Base-by-base conservation (phyloP, 2,113 vertebrate genomes). In the Ictalurus punctatus region DNA sequence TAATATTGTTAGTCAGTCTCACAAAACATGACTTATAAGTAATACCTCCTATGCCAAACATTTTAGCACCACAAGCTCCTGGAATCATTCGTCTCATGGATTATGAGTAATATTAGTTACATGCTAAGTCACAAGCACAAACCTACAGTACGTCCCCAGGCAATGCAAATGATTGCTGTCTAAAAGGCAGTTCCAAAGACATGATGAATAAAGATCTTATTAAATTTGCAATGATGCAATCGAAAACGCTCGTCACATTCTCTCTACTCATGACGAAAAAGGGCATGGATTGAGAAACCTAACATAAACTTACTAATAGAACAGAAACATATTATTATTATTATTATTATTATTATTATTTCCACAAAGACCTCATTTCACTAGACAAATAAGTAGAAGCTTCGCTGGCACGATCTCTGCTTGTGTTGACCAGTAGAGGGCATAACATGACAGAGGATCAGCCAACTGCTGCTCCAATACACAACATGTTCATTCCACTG, bases 401-500 rank as follows among this genome's bases (percentile, higher is more conserved):
- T 44, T 25, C 48, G 9, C 21, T 58, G 27, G 12, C 52, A 86
- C 9, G 44, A 80, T 25, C 56, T 73, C 52, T 73, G 37, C 87
- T 52, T 37, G 37, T 34, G 19, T 30, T 76, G 37, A 74, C 90
- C 90, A 91, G 81, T n/a, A 91, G 90, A 89, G 80, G 88, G 87
- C 65, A 27, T 61, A 80, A 74, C 69, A 14, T 81, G 81, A 89
- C 85, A 85, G 65, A 81, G 56, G 44, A 56, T 87, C 78, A 37
- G 54, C 34, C 12, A 79, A 67, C 7, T 48, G 34, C 69, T n/a
- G 14, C 23, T 16, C 6, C 37, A 40, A 69, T 34, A 81, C 17
- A 81, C 59, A 79, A 44, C n/a, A 71, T 3, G 44, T 87, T 78
- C 30, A 76, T 23, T 40, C 67, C 21, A 67, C 52, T 44, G 37